Evolutionary conservation across 2,797 vertebrate species (phyloP).

Genomic region (Tinamus major): DNA sequence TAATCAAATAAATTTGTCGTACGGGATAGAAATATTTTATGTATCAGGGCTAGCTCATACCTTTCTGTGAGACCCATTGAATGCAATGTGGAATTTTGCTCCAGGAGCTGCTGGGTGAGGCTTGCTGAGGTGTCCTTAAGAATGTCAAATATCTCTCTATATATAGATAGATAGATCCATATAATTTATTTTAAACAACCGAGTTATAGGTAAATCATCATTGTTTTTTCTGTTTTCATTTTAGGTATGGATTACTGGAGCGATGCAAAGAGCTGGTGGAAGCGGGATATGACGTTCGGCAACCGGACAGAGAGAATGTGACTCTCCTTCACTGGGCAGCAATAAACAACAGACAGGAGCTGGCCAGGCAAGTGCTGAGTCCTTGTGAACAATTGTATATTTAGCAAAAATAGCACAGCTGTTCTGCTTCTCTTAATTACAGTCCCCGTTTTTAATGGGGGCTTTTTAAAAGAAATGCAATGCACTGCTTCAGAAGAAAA

Average conservation of each 20-base stretch:
- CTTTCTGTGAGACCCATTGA: background rate
- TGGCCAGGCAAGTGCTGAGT: constrained; percentile 88
- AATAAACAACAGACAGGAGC: constrained; percentile 94
- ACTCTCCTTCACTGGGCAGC: constrained; percentile 97
- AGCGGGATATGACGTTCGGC: constrained; percentile 92
- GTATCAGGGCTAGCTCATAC: background rate
- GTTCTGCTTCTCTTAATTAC: background rate
- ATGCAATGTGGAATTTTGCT: background rate
- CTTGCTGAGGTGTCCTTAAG: background rate
- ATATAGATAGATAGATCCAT: too few relatives aligned
- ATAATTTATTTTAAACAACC: background rate
- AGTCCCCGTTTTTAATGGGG: background rate
- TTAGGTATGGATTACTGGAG: constrained; percentile 92
- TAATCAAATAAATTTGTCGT: background rate
- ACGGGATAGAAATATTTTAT: background rate
- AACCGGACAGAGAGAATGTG: constrained; percentile 96
- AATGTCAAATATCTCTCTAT: background rate
- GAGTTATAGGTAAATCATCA: rapidly evolving
- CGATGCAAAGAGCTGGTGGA: constrained; percentile 95
- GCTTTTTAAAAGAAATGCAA: background rate
- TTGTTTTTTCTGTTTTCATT: background rate
- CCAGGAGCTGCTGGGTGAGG: background rate
- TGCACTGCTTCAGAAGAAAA: background rate
- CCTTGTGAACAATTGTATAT: background rate
- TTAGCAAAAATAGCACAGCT: background rate